Evolutionary conservation across 2,113 vertebrate species (phyloP), one percentile per base, ranked within the genome.

Genomic region (Danionella cerebrum): DNA sequence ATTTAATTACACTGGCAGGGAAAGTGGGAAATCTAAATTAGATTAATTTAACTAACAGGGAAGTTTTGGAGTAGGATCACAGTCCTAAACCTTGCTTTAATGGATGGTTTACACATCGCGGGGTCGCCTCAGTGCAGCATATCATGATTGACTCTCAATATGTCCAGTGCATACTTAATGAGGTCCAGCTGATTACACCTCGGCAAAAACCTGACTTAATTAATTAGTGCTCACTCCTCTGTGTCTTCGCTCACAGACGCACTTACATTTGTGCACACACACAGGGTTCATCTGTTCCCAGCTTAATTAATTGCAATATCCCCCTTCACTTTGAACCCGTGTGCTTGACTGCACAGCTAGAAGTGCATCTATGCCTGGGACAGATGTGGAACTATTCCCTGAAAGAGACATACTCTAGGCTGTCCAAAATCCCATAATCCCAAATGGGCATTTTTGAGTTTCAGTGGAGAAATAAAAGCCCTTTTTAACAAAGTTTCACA

Each of bases 291-390:
- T 39, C 27, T 29, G 42, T 50, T 57, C 36, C 47, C 18, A 22
- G 57, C 64, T 75, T 70, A 75, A 76, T 76, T 73, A 76, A 78
- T 73, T 65, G 68, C 57, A 53, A 33, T 14, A 67, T 18, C 41
- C 65, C 63, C 31, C 44, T n/a, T 54, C 52, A 22, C 3, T 51
- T 39, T 29, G 39, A 42, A 65, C 72, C 67, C 65, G 72, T 1
- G 41, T 42, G 69, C 19, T 67, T 35, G 5, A 52, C 60, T 47
- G 41, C 55, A 36, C 64, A 16, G 25, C 13, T 31, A 25, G 25
- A 44, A 62, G 53, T 69, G 24, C 47, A 7, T 59, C 45, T 59
- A 39, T 54, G 9, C 33, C 35, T 54, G 16, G 25, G 44, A 74
- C 57, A 13, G 27, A 64, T 41, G 41, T 42, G 18, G 16, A 14